Base-by-base conservation (phyloP, 2,888 invertebrate genomes). In the Catocala sponsa region DNA sequence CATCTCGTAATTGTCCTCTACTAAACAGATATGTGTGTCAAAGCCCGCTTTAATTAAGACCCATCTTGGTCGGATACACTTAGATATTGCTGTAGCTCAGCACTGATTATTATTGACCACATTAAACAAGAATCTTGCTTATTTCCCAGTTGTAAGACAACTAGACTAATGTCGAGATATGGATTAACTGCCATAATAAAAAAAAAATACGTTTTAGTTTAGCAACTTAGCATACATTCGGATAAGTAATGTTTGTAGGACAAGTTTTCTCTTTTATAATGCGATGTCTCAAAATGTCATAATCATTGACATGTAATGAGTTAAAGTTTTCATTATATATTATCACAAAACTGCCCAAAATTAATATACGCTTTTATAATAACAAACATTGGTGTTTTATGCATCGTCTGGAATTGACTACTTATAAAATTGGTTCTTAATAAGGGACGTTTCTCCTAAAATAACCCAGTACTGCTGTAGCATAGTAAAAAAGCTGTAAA, bases 401-500 rank as follows among this genome's bases (percentile, higher is more conserved):
- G 15, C 42, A 11, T 42, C 38, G 46, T 35, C 51, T 57, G 42
- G 25, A 65, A 59, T 71, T 74, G 68, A 71, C 63, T 59, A 65
- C 68, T 57, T 53, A 61, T n/a, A 59, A 65, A 74, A 75, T 72
- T 59, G 65, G 58, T 73, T 61, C 55, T 65, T 72, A 72, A 68
- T 63, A 74, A 67, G 68, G 48, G 59, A 61, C 54, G 64, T 74
- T 68, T 52, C 59, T 59, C 38, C 63, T 58, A 71, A 74, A 71
- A 74, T 61, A 68, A 59, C 61, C 61, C 47, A 11, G 48, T 33
- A 46, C 7, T 43, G 25, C 48, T 56, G 47, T 38, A 57, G 57
- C 56, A 67, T 69, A 67, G 63, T 76, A 74, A 76, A 76, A 74
- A 68, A 67, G 68, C 57, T 67, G 63, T 75, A 74, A 75, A 73